Conservation (phyloP, 2,888 invertebrate species). For the Drosophila kanekoi region DNA sequence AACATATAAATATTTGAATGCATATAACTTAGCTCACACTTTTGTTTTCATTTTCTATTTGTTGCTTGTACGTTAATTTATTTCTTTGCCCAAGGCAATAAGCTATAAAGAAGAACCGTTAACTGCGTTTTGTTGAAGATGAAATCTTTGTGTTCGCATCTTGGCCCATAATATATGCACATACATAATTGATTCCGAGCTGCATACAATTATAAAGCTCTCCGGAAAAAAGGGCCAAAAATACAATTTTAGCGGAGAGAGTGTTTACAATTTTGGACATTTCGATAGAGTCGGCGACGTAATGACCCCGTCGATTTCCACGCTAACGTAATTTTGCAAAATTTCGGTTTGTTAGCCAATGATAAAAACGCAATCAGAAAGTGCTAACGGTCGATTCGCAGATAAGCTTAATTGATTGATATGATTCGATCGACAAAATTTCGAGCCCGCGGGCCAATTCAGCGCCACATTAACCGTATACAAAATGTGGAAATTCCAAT, state of each 20-base stretch:
- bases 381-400: conserved; percentile 57
- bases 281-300: conserved; percentile 2
- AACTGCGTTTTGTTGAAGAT: background rate
- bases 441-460: conserved; percentile 45
- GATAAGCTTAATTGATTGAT: conserved; percentile 63
- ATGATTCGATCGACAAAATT: conserved; percentile 47
- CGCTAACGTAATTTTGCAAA: conserved; percentile 30
- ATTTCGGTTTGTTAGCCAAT: conserved; percentile 44
- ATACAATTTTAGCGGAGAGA: conserved; percentile 3
- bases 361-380: conserved; percentile 66
- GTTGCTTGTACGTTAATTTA: background rate
- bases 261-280: conserved; percentile 10
- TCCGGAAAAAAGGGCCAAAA: conserved; percentile 1
- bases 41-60: conserved; percentile 20
- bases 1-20: too few relatives aligned
- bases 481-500: conserved; percentile 28
- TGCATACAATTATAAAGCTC: conserved; percentile 3
- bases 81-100: background rate
- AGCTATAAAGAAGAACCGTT: conserved; percentile 17
- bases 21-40: conserved; percentile 1
- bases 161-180: conserved; percentile 23
- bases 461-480: conserved; percentile 47
- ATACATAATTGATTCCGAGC: conserved; percentile 15
- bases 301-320: conserved; percentile 21
- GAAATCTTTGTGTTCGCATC: conserved; percentile 6